Percentiles rank a stretch among this genome's conserved stretches.
Conservation (phyloP, 2,113 vertebrate species). For the Bostrychus sinensis region DNA sequence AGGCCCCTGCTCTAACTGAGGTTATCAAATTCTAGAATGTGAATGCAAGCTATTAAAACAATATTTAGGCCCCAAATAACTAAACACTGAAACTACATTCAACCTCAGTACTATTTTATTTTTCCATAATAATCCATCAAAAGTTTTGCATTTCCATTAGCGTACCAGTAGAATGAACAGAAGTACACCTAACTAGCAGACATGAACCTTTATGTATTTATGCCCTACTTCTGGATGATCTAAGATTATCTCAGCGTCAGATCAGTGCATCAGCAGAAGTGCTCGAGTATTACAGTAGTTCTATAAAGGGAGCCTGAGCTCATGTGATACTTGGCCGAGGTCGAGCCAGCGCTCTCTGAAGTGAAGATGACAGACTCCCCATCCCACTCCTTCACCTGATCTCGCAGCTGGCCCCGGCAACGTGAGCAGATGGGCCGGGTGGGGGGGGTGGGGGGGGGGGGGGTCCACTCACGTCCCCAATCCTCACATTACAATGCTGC, state of each 20-base stretch:
- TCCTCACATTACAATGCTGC: conserved; percentile 78
- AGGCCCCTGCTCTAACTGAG: too few species aligned
- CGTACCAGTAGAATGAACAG: too few species aligned
- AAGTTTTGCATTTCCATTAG: too few species aligned
- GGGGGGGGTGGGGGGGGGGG: too few species aligned
- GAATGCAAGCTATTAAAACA: background rate
- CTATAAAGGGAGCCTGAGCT: conserved; percentile 26
- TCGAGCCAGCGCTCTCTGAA: conserved; percentile 61
- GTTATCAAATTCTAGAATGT: too few species aligned
- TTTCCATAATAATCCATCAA: too few species aligned
- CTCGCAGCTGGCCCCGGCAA: conserved; percentile 75
- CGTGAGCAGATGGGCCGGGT: conserved; percentile 80
- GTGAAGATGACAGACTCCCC: conserved; percentile 60
- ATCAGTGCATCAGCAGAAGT: background rate
- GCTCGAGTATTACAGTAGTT: background rate
- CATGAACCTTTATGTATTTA: background rate
- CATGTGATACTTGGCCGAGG: conserved; percentile 29
- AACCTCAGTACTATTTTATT: too few species aligned
- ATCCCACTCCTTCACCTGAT: conserved; percentile 78
- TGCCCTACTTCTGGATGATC: background rate
- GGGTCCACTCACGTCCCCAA: conserved; percentile 63
- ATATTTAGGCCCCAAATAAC: background rate
- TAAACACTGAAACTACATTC: too few species aligned
- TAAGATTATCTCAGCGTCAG: background rate
- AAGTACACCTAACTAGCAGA: too few species aligned